phyloP scores from a whole-genome alignment of 2,888 invertebrate species.

The Andrena camellia region DNA sequence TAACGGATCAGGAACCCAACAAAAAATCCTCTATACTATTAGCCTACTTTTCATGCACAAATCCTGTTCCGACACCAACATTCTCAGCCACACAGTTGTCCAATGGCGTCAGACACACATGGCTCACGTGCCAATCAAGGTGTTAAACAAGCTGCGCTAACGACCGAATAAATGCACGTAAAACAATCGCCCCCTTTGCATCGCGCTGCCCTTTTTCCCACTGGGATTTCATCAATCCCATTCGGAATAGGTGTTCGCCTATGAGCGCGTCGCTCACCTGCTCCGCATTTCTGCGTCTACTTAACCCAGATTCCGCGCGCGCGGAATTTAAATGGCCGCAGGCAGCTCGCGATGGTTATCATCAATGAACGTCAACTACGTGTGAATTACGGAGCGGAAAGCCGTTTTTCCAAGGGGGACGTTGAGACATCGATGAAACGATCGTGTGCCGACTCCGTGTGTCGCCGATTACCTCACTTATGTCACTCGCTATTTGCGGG shows the following conservation, averaged over 20 bases:
- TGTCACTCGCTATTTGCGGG: background rate
- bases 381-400: conserved; percentile 9
- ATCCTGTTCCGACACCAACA: no score
- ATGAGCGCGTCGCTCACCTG: conserved; percentile 34
- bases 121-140: no score
- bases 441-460: background rate
- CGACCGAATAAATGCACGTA: background rate
- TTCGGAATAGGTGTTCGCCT: conserved; percentile 20
- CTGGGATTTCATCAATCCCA: conserved; percentile 19
- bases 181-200: background rate
- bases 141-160: background rate
- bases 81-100: no score
- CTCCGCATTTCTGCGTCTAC: conserved; percentile 46
- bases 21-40: no score
- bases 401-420: background rate
- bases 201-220: background rate
- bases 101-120: no score
- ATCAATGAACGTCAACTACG: conserved; percentile 22
- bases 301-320: conserved; percentile 41
- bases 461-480: background rate
- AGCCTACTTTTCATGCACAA: no score
- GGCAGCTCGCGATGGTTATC: conserved; percentile 27
- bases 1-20: no score
- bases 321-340: conserved; percentile 40
- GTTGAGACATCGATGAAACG: background rate